These are phyloP conservation scores for Eudemis profundana DNA, from an alignment of 2,888 invertebrate species.

Conservation along the genomic window DNA sequence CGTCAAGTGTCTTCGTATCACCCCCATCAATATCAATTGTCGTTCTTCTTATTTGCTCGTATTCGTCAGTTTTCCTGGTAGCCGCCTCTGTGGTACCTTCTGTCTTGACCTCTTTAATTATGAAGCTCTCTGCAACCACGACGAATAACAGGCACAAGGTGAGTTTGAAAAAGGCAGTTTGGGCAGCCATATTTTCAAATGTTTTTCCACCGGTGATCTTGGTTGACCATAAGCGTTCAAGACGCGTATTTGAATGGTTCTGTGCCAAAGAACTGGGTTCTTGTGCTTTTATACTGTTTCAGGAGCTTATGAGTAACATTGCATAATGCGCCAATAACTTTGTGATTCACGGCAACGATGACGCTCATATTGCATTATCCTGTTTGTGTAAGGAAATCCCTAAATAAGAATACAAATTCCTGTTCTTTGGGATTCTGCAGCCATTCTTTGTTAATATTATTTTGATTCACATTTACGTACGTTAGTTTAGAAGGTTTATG, in stretches of 20 bases:
- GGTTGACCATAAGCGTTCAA: conserved; percentile 39
- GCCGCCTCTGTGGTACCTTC: neutral
- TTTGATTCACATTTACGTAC: no score
- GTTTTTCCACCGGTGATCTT: conserved; percentile 16
- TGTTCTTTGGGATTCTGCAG: no score
- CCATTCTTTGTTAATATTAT: no score
- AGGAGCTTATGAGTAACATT: conserved; percentile 17
- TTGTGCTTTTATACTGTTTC: conserved; percentile 25
- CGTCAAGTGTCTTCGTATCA: conserved; percentile 22
- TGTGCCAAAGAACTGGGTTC: neutral
- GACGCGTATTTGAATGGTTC: conserved; percentile 43
- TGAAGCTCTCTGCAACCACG: conserved; percentile 26
- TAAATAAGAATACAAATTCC: neutral
- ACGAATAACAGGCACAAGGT: conserved; percentile 35
- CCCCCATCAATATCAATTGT: conserved; percentile 42
- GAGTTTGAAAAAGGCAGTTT: conserved; percentile 36
- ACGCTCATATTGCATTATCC: conserved; percentile 15
- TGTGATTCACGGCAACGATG: conserved; percentile 13
- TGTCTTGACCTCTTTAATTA: conserved; percentile 16
- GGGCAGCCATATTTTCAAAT: conserved; percentile 34
- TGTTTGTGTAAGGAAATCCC: conserved; percentile 12
- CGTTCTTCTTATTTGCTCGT: conserved; percentile 28
- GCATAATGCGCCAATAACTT: conserved; percentile 2
- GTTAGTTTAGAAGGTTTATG: no score
- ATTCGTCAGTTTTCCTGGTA: conserved; percentile 1